These are phyloP conservation scores for Beroe ovata DNA, from an alignment of 37 sponge, comb jelly and placozoan genomes.

Conservation along the genomic window DNA sequence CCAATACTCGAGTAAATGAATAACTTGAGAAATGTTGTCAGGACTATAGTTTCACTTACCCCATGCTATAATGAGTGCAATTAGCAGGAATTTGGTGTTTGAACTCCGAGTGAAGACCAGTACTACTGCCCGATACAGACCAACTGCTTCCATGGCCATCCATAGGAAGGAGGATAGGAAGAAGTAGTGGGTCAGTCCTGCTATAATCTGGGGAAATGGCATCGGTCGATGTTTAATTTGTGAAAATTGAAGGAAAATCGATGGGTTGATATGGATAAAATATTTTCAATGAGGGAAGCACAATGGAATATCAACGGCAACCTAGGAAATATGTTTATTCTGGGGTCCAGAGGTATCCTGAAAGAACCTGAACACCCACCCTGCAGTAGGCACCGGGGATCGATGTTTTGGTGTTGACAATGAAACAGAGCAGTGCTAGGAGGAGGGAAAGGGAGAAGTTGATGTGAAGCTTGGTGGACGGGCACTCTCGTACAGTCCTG, in stretches of 20 bases:
- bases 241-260: no score
- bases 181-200: constrained; percentile 64
- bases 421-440: constrained; percentile 55
- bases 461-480: constrained; percentile 61
- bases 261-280: no score
- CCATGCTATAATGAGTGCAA: constrained; percentile 8
- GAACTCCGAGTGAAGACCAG: constrained; percentile 46
- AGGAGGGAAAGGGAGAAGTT: constrained; percentile 45
- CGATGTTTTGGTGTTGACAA: constrained; percentile 24
- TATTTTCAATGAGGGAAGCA: no score
- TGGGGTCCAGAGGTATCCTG: no score
- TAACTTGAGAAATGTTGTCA: no score
- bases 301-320: no score
- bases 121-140: constrained; percentile 42
- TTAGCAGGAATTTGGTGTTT: neutral
- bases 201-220: constrained; percentile 45
- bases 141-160: constrained; percentile 57
- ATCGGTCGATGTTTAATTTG: no score
- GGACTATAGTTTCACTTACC: no score
- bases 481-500: constrained; percentile 26
- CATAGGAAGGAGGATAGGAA: constrained; percentile 50
- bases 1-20: no score
- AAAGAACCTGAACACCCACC: neutral
- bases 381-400: constrained; percentile 21
- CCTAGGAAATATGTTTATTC: no score